A percentile compares a stretch with the other conserved stretches of the same genome.
These are phyloP conservation scores for Andrena trimmerana DNA, from an alignment of 2,888 invertebrate genomes.

Conservation along the genomic window DNA sequence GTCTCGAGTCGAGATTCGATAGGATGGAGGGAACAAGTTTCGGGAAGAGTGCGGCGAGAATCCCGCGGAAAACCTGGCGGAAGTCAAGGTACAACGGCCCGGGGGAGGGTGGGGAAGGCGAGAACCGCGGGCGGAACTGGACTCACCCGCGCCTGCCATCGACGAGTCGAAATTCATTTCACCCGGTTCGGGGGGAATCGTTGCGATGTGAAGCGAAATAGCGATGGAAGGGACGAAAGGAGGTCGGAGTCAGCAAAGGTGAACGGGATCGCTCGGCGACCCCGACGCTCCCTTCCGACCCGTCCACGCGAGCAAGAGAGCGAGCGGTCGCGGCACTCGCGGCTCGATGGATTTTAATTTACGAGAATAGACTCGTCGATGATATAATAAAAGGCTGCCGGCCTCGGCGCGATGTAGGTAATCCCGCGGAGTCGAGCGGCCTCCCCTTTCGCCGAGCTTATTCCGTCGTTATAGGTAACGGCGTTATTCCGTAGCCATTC, in stretches of 20 bases:
- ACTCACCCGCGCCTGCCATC: neutral
- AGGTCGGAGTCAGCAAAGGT: neutral
- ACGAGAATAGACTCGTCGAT: constrained; percentile 33
- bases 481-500: constrained; percentile 48
- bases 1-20: constrained; percentile 77
- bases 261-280: neutral
- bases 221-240: neutral
- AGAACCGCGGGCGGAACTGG: constrained; percentile 21
- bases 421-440: constrained; percentile 16
- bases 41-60: constrained; percentile 57
- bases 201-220: no score
- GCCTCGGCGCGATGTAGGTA: constrained; percentile 26
- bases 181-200: neutral
- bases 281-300: neutral
- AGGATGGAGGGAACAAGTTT: constrained; percentile 57
- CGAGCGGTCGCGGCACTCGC: neutral
- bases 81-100: constrained; percentile 41
- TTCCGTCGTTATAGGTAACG: constrained; percentile 51
- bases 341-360: constrained; percentile 48
- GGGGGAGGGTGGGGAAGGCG: neutral
- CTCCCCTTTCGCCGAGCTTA: constrained; percentile 37
- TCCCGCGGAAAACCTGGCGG: constrained; percentile 41
- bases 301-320: neutral
- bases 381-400: constrained; percentile 40
- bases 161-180: neutral